Base-by-base conservation (phyloP, 2,888 invertebrate genomes). In the Cecidostiba fungosa region DNA sequence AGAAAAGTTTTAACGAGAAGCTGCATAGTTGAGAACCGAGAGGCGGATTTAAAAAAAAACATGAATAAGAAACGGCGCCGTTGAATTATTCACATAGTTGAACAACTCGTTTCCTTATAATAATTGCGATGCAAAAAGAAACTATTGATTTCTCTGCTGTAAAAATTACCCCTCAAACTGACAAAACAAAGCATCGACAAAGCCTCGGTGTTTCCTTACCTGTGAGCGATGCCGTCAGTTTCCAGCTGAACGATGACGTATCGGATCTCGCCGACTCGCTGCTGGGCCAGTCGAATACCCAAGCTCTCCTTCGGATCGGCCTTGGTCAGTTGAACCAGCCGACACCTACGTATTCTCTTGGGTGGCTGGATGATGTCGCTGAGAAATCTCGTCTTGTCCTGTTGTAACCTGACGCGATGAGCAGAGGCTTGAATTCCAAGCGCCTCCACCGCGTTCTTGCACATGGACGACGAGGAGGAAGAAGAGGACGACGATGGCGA, bases 241-340 rank as follows among this genome's bases (percentile, higher is more conserved):
- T 94, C 94, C 59, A 95, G 87, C 85, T 94, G 93, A 26, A 94
- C 93, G 72, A 94, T 93, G 84, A 94, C 91, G 86, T 93, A 93
- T 47, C 92, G 90, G 8, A 91, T 88, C 74, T 92, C 91, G 1
- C 90, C 91, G 14, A 89, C 54, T 32, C 91, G 94, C 90, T 96
- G 96, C 89, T 96, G 96, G 50, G 96, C 96, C 87, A 97, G 93
- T 88, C 96, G 95, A 62, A 97, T 95, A 3, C 97, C 97, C 59
- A 97, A 94, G 89, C 95, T 96, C 90, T 96, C 96, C 89, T 95
- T 95, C 79, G 95, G 93, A 89, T 95, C 95, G 54, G 95, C 94
- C 91, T 96, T 96, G 84, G 95, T 94, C 88, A 97, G 93, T 88
- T 96, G 95, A 81, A 97, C 95, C 91, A 96, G 95, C 86, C 96